These are phyloP conservation scores for Fistularia tabacaria DNA, from an alignment of 2,797 vertebrate species.

Conservation along the genomic window DNA sequence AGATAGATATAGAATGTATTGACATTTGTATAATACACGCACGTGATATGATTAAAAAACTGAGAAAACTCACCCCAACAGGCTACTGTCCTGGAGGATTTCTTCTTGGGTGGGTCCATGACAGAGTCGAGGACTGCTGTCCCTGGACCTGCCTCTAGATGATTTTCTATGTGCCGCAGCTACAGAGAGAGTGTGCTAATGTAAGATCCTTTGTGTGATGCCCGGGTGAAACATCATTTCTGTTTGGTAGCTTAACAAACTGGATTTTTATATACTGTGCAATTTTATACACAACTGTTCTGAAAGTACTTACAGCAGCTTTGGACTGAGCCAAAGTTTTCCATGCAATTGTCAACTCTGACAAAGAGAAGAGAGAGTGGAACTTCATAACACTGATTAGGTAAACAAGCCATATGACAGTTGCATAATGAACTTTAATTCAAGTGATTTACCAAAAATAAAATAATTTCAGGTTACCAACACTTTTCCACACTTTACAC, in stretches of 20 bases:
- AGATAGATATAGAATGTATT: too few relatives aligned
- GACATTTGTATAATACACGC: too few relatives aligned
- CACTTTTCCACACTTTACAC: constrained; percentile 3
- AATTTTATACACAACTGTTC: neutral
- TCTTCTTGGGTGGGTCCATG: constrained; percentile 84
- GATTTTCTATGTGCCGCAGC: constrained; percentile 93
- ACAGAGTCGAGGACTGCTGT: constrained; percentile 81
- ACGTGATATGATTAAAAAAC: neutral
- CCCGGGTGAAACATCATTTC: neutral
- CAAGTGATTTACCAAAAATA: neutral
- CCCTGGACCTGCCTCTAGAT: constrained; percentile 81
- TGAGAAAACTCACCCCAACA: constrained; percentile 73
- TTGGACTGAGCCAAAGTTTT: constrained; percentile 86
- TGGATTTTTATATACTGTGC: constrained; percentile 8
- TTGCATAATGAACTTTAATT: neutral
- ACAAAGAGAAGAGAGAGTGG: constrained; percentile 17
- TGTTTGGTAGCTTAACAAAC: constrained; percentile 6
- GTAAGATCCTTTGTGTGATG: neutral
- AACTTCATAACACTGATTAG: neutral
- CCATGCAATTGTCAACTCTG: constrained; percentile 84
- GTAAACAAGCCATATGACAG: neutral
- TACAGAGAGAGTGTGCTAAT: constrained; percentile 45
- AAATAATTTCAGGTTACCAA: neutral
- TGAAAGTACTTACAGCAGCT: constrained; percentile 85
- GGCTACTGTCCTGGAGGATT: constrained; percentile 73